These are phyloP conservation scores for Vanessa atalanta DNA, from an alignment of 1,140 invertebrate species.

Conservation along the genomic window DNA sequence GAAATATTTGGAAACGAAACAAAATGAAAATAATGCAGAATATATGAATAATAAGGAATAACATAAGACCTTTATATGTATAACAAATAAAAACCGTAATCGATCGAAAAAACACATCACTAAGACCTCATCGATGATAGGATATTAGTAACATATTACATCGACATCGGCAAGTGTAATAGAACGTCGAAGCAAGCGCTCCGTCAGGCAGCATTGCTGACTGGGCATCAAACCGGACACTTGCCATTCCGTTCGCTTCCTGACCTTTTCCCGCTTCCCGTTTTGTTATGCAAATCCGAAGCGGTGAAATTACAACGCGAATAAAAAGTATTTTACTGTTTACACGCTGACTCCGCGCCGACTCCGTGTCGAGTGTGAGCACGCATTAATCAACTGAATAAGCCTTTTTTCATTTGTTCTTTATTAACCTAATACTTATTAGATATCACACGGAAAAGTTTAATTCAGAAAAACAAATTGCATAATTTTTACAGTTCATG, in stretches of 20 bases:
- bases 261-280: constrained; percentile 79
- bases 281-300: constrained; percentile 77
- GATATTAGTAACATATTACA: background rate
- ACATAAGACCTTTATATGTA: background rate
- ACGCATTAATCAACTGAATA: constrained; percentile 55
- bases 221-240: constrained; percentile 72
- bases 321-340: constrained; percentile 79
- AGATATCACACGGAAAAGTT: too few relatives aligned
- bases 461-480: too few relatives aligned
- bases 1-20: background rate
- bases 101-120: background rate
- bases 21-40: background rate
- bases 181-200: constrained; percentile 42
- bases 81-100: background rate
- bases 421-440: background rate
- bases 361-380: constrained; percentile 71
- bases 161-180: constrained; percentile 20
- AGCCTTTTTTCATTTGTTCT: background rate
- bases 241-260: constrained; percentile 77
- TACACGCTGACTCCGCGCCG: constrained; percentile 75
- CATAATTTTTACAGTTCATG: background rate
- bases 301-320: constrained; percentile 74
- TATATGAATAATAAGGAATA: background rate
- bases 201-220: constrained; percentile 64
- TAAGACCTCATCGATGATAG: constrained; percentile 2